phyloP scores from a whole-genome alignment of 35 echinoderm and acorn worm genomes.

The Anneissia japonica region DNA sequence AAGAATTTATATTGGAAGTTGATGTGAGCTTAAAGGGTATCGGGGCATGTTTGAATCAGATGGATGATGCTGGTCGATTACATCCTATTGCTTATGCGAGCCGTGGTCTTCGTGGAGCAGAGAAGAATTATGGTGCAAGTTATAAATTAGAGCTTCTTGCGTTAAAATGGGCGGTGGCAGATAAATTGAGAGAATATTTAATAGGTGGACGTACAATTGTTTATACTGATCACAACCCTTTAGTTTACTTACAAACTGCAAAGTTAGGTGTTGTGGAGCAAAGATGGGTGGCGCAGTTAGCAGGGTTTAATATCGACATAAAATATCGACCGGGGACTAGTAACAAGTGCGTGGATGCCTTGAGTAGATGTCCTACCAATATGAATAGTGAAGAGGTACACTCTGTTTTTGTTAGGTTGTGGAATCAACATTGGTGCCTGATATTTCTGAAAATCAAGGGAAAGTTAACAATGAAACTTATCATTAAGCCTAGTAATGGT shows the following conservation, averaged over 20 bases:
- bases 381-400: no score
- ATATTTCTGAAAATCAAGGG: no score
- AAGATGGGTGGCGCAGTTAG: conserved; percentile 30
- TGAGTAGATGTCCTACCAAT: no score
- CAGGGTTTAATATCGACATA: conserved; percentile 34
- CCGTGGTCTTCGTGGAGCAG: conserved; percentile 19
- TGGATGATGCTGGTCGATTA: conserved; percentile 28
- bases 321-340: conserved; percentile 45
- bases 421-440: no score
- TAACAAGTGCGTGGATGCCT: conserved; percentile 42
- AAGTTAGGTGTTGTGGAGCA: conserved; percentile 23
- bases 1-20: conserved; percentile 34
- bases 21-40: conserved; percentile 40
- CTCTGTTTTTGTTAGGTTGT: no score
- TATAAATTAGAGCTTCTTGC: conserved; percentile 50
- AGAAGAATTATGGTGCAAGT: conserved; percentile 30
- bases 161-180: conserved; percentile 50
- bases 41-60: conserved; percentile 33
- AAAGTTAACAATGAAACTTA: no score
- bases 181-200: conserved; percentile 49
- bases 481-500: no score
- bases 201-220: background rate
- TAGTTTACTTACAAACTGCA: conserved; percentile 30
- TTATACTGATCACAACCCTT: conserved; percentile 41
- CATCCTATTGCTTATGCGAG: conserved; percentile 53